phyloP scores from a whole-genome alignment of 1,140 invertebrate species.

The Procambarus clarkii region DNA sequence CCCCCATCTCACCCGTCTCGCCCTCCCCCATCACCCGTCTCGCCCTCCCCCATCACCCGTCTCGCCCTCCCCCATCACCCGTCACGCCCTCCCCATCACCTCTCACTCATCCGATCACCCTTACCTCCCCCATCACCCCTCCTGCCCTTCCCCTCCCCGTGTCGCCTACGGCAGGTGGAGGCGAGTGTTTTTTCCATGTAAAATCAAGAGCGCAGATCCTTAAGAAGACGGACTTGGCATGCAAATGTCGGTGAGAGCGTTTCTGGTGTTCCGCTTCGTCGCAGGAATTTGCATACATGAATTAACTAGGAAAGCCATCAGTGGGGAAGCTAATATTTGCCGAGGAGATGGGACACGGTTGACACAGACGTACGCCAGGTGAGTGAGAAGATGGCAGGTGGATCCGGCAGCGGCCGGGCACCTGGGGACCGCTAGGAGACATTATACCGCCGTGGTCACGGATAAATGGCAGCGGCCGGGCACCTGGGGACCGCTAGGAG shows the following conservation, averaged over 20 bases:
- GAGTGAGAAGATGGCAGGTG: neutral
- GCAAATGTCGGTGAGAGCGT: slow-evolving; percentile 36
- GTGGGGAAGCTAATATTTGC: slow-evolving; percentile 45
- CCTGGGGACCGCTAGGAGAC: too few relatives aligned
- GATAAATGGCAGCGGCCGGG: too few relatives aligned
- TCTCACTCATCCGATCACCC: too few relatives aligned
- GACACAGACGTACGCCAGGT: neutral
- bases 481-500: too few relatives aligned
- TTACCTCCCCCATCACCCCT: too few relatives aligned
- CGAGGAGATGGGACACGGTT: slow-evolving; percentile 40
- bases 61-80: neutral
- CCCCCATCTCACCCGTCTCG: neutral
- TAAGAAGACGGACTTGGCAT: slow-evolving; percentile 48
- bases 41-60: neutral
- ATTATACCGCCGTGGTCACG: too few relatives aligned
- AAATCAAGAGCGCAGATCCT: slow-evolving; percentile 32
- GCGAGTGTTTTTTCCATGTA: slow-evolving; percentile 38
- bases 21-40: neutral
- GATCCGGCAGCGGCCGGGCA: too few relatives aligned
- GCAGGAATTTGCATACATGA: slow-evolving; percentile 50
- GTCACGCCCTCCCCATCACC: neutral
- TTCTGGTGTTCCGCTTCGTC: slow-evolving; percentile 11
- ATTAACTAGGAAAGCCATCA: slow-evolving; percentile 51
- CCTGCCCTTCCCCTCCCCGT: neutral
- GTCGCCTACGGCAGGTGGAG: slow-evolving; percentile 4